These are phyloP conservation scores for Drosophila birchii DNA, from an alignment of 2,888 invertebrate genomes.

Conservation along the genomic window DNA sequence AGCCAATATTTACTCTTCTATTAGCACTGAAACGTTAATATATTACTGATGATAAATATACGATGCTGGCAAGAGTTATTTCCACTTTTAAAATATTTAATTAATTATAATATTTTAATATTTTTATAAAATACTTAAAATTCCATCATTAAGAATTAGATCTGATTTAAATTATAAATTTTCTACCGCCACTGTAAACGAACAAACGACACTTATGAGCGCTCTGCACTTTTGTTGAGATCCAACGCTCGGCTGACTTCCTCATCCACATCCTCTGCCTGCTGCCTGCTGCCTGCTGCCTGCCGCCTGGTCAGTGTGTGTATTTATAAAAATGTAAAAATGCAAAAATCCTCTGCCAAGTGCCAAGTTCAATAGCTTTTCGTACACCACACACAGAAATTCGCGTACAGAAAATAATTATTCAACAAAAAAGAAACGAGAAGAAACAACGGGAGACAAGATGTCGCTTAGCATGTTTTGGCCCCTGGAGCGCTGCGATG, in stretches of 20 bases:
- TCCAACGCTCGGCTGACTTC: constrained; percentile 11
- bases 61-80: neutral
- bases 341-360: constrained; percentile 60
- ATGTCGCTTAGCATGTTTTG: constrained; percentile 40
- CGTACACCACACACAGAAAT: constrained; percentile 29
- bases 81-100: neutral
- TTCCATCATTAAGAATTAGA: neutral
- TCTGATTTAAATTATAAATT: neutral
- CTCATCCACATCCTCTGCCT: constrained; percentile 62
- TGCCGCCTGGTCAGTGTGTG: constrained; percentile 24
- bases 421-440: constrained; percentile 15
- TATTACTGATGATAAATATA: neutral
- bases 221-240: constrained; percentile 40
- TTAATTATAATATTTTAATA: neutral
- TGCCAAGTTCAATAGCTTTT: constrained; percentile 80
- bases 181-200: neutral
- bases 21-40: neutral
- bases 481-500: constrained; percentile 41
- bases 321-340: constrained; percentile 53
- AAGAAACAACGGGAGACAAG: constrained; percentile 32
- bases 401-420: constrained; percentile 25
- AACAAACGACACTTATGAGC: constrained; percentile 63
- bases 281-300: constrained; percentile 3
- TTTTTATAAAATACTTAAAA: neutral
- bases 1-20: neutral